Base-by-base conservation (phyloP, 2,113 vertebrate species). In the Saccopteryx bilineata region DNA sequence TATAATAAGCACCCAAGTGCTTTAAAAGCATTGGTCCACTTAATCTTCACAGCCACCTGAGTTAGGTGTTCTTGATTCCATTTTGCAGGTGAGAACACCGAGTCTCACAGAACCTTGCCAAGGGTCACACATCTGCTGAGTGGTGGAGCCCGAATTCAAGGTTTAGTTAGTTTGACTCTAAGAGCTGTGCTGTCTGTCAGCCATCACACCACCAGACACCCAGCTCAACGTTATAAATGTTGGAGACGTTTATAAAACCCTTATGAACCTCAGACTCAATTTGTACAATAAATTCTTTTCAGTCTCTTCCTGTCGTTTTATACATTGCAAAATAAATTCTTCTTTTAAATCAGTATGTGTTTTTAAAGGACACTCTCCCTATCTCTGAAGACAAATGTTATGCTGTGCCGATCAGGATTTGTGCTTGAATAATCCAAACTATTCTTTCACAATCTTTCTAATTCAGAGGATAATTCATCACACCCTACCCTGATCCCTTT, bases 341-440 rank as follows among this genome's bases (percentile, higher is more conserved):
- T 31, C 50, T 46, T 93, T 96, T 61, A 83, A 93, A n/a, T 96
- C 2, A 52, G 17, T 69, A 68, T 75, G 13, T 50, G 10, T 82
- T 81, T 74, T 66, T 24, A 87, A 95, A 74, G n/a, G n/a, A 31
- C 12, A 65, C n/a, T 39, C 39, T 69, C 31, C 26, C 33, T 60
- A 31, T 14, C 58, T 85, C 63, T 82, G 24, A 86, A 74, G 65
- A 93, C 31, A 69, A 86, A 78, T 75, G 24, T 82, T 54, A 61
- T 89, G 82, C 78, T 83, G 18, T 75, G 39, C 46, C 21, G 23
- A 58, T 58, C 33, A 31, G 17, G 23, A 66, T 85, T 75, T 33
- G 17, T 11, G 1, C 39, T 83, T 90, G 91, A 28, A 60, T 82
- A 50, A 80, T 63, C 39, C 54, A 83, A 61, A 88, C 50, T 61